phyloP scores from a whole-genome alignment of 2,113 vertebrate genomes.

The Xenopus laevis region DNA sequence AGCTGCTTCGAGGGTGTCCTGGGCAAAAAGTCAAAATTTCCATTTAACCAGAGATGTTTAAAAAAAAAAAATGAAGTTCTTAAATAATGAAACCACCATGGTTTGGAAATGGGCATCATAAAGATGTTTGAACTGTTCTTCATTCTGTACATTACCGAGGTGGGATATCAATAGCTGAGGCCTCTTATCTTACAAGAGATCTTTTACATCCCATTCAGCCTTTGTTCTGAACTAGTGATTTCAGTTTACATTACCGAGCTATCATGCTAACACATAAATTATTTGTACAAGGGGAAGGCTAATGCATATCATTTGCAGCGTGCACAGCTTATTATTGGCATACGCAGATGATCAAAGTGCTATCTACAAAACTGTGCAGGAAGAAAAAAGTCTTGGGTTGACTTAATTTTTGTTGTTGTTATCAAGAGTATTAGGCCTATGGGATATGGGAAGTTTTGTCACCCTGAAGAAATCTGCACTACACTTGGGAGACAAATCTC shows the following conservation, averaged over 20 bases:
- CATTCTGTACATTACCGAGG: conserved; percentile 34
- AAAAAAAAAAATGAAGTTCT: conserved; percentile 13
- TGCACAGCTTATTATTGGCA: not conserved
- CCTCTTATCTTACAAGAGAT: conserved; percentile 28
- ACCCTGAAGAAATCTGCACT: too few species aligned
- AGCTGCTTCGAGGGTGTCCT: conserved; percentile 39
- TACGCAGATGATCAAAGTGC: conserved; percentile 26
- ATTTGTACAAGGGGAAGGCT: conserved; percentile 15
- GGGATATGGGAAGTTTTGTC: too few species aligned
- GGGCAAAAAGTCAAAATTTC: conserved; percentile 43
- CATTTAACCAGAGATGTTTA: conserved; percentile 35
- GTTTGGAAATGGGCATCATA: conserved; percentile 11
- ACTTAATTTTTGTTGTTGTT: too few species aligned
- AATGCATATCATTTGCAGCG: conserved; percentile 26
- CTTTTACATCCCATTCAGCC: conserved; percentile 32
- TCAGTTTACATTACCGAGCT: conserved; percentile 24
- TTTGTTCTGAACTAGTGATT: conserved; percentile 26
- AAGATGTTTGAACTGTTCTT: conserved; percentile 35
- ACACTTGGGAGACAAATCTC: too few species aligned
- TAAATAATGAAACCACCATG: conserved; percentile 13
- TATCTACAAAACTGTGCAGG: conserved; percentile 11
- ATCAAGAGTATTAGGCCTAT: too few species aligned
- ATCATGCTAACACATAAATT: conserved; percentile 27
- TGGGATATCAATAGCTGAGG: conserved; percentile 24
- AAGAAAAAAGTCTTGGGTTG: not conserved